Conservation (phyloP, 2,888 invertebrate species). For the Idaea straminata region DNA sequence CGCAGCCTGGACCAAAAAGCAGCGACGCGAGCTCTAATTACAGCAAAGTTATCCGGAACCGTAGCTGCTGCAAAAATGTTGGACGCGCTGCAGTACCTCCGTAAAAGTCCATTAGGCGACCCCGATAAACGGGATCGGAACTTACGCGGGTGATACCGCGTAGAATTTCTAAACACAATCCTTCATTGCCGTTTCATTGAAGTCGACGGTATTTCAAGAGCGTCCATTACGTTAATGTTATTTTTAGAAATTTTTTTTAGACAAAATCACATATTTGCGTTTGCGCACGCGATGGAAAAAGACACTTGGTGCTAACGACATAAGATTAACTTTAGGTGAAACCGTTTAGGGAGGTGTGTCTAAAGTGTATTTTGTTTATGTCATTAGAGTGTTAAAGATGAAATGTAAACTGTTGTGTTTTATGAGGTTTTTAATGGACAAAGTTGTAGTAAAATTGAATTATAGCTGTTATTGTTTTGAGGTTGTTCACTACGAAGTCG, state of each 20-base stretch:
- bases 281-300: background rate
- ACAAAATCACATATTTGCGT: background rate
- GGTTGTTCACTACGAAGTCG: background rate
- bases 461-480: background rate
- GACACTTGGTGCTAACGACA: background rate
- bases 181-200: background rate
- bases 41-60: too few relatives aligned
- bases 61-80: too few relatives aligned
- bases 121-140: too few relatives aligned
- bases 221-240: background rate
- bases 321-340: background rate
- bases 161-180: background rate
- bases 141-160: too few relatives aligned
- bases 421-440: background rate
- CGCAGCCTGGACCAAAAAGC: too few relatives aligned
- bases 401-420: background rate
- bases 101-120: too few relatives aligned
- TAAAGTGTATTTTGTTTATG: background rate
- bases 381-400: conserved; percentile 1
- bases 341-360: background rate
- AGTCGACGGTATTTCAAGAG: background rate
- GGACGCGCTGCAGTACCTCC: too few relatives aligned
- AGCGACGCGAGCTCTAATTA: too few relatives aligned
- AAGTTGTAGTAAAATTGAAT: conserved; percentile 1
- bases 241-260: background rate